Conservation (phyloP, 53 echinoderm and acorn worm genomes). For the Patiria pectinifera region DNA sequence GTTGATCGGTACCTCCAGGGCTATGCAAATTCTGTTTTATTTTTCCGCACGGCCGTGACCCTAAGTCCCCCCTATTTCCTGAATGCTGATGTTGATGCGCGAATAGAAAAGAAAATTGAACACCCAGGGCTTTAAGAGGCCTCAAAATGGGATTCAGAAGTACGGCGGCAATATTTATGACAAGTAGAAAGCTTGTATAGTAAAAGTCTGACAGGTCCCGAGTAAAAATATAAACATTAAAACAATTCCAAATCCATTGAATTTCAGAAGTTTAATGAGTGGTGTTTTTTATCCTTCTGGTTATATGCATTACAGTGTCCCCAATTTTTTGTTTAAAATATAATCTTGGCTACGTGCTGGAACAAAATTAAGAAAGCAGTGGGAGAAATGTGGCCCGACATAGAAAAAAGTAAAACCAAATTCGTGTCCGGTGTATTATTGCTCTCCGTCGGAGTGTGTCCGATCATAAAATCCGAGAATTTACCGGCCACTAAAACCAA, state of each 20-base stretch:
- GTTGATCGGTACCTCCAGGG: slow-evolving; percentile 29
- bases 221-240: too few relatives aligned
- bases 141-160: not conserved
- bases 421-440: not conserved
- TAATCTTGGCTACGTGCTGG: not conserved
- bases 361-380: not conserved
- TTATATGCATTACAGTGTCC: not conserved
- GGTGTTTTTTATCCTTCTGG: too few relatives aligned
- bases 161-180: not conserved
- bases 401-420: not conserved
- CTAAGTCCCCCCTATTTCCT: not conserved
- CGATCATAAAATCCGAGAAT: slow-evolving; percentile 26
- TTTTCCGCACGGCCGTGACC: slow-evolving; percentile 24
- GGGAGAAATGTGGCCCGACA: not conserved
- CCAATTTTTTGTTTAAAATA: not conserved
- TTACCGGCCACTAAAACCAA: slow-evolving; percentile 16
- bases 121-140: slow-evolving; percentile 14
- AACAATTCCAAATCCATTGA: not conserved
- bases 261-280: not conserved
- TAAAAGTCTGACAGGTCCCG: too few relatives aligned
- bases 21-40: not conserved
- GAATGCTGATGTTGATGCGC: not conserved
- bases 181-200: too few relatives aligned
- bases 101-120: not conserved
- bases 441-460: slow-evolving; percentile 25